A percentile compares a stretch with the other conserved stretches of the same genome.
Conservation (phyloP, 2,113 vertebrate species). For the Hypocryptadius cinnamomeus region DNA sequence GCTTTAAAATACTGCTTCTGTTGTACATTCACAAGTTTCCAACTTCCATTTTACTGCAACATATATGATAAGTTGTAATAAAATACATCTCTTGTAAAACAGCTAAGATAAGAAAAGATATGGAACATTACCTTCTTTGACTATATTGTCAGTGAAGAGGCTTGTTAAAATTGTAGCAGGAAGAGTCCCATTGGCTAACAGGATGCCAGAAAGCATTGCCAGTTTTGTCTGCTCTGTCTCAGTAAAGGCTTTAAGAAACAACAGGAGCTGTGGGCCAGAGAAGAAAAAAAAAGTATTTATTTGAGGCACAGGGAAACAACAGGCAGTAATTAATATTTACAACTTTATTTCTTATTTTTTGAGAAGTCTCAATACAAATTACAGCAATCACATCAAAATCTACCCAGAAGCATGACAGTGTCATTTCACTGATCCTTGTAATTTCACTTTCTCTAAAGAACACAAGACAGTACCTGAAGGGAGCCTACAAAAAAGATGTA, state of each 20-base stretch:
- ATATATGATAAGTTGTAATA: neutral
- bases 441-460: neutral
- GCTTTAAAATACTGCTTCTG: neutral
- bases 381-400: neutral
- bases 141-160: slow-evolving; percentile 87
- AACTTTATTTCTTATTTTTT: neutral
- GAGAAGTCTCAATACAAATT: neutral
- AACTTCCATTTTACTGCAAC: neutral
- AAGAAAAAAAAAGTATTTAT: neutral
- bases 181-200: slow-evolving; percentile 80
- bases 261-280: slow-evolving; percentile 76
- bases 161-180: slow-evolving; percentile 85
- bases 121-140: slow-evolving; percentile 83
- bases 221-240: slow-evolving; percentile 88
- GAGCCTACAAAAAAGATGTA: neutral
- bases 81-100: neutral
- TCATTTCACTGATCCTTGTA: neutral
- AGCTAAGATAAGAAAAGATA: neutral
- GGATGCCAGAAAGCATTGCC: slow-evolving; percentile 86
- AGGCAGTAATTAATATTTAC: neutral
- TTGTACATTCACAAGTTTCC: neutral
- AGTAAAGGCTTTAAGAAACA: slow-evolving; percentile 91
- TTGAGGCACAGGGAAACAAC: neutral
- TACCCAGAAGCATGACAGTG: neutral
- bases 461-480: neutral